These are phyloP conservation scores for Actinopyga echinites DNA, from an alignment of 53 echinoderm and acorn worm species.

Conservation along the genomic window DNA sequence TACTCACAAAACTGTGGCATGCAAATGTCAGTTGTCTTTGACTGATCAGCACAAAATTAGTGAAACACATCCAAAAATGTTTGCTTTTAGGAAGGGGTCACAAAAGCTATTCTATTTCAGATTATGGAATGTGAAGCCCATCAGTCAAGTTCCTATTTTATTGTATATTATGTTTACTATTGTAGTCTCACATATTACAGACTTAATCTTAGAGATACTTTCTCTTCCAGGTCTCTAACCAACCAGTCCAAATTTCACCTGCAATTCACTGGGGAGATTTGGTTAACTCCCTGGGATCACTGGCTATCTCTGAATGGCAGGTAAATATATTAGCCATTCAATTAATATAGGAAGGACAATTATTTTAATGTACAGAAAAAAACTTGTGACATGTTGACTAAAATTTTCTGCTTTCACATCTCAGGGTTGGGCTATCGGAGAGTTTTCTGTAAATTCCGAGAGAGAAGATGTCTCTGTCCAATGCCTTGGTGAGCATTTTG, in stretches of 20 bases:
- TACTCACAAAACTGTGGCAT: too few species aligned
- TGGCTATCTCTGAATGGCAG: conserved; percentile 98
- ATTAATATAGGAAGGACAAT: too few species aligned
- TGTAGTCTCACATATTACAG: too few species aligned
- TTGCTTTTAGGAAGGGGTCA: too few species aligned
- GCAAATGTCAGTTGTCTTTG: too few species aligned
- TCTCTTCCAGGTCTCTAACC: neutral
- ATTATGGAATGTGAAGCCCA: too few species aligned
- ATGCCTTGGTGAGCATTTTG: conserved; percentile 72
- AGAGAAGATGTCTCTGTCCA: conserved; percentile 75
- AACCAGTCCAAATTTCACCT: conserved; percentile 68
- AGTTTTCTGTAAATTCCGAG: conserved; percentile 88
- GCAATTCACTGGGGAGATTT: conserved; percentile 77
- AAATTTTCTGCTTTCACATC: conserved; percentile 11
- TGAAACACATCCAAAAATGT: too few species aligned
- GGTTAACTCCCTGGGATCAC: conserved; percentile 78
- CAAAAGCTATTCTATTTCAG: too few species aligned
- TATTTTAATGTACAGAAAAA: neutral
- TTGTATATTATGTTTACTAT: too few species aligned
- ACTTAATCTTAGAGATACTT: too few species aligned
- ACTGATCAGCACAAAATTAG: too few species aligned
- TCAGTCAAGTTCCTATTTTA: too few species aligned
- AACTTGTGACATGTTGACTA: neutral
- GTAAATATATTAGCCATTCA: conserved; percentile 41
- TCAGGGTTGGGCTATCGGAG: conserved; percentile 93